These are phyloP conservation scores for Stratiomys singularior DNA, from an alignment of 2,888 invertebrate genomes.

Conservation along the genomic window DNA sequence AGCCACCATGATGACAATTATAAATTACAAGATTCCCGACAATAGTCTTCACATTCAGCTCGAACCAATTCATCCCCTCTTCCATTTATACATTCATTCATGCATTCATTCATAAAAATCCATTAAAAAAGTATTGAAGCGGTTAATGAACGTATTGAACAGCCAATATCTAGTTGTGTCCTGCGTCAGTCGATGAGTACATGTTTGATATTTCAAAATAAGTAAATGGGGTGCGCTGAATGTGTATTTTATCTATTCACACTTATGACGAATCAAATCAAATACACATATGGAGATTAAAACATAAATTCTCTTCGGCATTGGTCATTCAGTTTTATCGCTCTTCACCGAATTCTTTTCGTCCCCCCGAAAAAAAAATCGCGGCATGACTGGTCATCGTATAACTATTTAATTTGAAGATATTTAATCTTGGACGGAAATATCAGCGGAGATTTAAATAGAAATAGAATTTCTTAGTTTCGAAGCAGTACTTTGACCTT, in stretches of 20 bases:
- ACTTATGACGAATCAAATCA: not conserved
- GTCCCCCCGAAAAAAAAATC: no score
- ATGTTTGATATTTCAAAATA: not conserved
- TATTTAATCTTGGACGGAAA: no score
- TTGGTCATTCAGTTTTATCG: no score
- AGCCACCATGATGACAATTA: not conserved
- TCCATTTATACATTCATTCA: no score
- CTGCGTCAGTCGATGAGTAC: no score
- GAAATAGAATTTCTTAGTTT: no score
- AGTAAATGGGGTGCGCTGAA: not conserved
- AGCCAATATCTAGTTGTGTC: not conserved
- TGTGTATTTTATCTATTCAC: not conserved
- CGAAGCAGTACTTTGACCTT: no score
- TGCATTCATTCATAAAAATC: constrained; percentile 24
- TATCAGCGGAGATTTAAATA: no score
- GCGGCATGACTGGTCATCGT: no score
- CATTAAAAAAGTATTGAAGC: not conserved
- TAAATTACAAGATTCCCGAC: not conserved
- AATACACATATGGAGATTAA: not conserved
- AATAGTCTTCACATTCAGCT: not conserved
- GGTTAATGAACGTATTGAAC: not conserved
- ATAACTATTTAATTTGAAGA: no score
- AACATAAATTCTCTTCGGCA: no score
- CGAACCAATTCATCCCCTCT: not conserved
- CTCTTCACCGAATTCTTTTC: no score